phyloP scores from a whole-genome alignment of 2,113 vertebrate genomes.

The Ophthalmolycus amberensis region DNA sequence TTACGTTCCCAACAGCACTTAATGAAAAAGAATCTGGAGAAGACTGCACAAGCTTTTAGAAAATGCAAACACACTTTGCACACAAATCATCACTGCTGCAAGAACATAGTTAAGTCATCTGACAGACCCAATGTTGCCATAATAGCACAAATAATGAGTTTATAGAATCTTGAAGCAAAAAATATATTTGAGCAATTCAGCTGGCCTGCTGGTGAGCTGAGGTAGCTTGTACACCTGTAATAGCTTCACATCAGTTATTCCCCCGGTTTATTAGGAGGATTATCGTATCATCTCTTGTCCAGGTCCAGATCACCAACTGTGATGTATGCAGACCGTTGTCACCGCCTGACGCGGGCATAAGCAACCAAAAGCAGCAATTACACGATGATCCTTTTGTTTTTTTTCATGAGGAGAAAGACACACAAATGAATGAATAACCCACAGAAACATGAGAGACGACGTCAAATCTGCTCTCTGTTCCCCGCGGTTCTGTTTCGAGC shows the following conservation, averaged over 20 bases:
- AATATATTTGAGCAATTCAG: background rate
- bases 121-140: background rate
- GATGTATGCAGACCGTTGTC: no score
- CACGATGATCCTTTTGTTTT: background rate
- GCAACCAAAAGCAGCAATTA: conserved; percentile 3
- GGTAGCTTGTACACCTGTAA: background rate
- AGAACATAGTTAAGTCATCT: background rate
- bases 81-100: no score
- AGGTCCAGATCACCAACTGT: no score
- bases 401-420: conserved; percentile 8
- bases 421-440: background rate
- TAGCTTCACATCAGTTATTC: background rate
- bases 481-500: conserved; percentile 18
- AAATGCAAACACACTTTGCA: background rate
- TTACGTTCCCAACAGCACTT: no score
- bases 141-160: background rate
- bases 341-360: conserved; percentile 3
- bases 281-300: no score
- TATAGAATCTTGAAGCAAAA: background rate
- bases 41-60: background rate
- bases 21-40: no score
- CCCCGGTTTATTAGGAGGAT: background rate
- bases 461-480: conserved; percentile 2
- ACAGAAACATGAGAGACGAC: conserved; percentile 4
- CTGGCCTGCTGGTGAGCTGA: background rate